Percentiles rank a stretch among this genome's conserved stretches.
phyloP scores from a whole-genome alignment of 1,140 invertebrate genomes.

The Piezodorus guildinii region DNA sequence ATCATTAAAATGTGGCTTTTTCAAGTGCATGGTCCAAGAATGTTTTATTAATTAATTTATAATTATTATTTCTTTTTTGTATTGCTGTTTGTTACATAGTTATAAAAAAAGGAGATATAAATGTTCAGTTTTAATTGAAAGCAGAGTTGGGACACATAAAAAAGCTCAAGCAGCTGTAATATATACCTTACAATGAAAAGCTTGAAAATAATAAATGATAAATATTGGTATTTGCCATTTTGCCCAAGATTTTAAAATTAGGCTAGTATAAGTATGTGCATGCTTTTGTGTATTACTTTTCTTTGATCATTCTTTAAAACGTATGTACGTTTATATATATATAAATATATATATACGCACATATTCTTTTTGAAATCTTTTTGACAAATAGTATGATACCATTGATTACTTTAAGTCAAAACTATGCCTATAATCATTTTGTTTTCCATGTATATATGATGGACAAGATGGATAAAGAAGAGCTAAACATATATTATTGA shows the following conservation, averaged over 20 bases:
- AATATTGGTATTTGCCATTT: neutral
- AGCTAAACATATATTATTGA: neutral
- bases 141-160: neutral
- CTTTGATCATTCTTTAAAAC: no score
- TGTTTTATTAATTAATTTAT: neutral
- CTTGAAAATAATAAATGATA: conserved; percentile 1
- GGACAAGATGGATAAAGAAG: no score
- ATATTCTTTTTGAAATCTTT: no score
- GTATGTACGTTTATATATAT: no score
- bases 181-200: neutral
- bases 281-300: neutral
- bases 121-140: conserved; percentile 5
- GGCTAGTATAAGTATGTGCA: neutral
- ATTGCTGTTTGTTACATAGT: neutral
- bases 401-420: no score
- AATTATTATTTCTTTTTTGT: neutral
- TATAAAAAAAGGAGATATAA: neutral
- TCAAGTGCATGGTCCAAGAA: neutral
- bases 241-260: neutral
- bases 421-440: no score
- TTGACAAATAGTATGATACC: no score
- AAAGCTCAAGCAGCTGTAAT: conserved; percentile 2
- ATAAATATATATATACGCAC: no score
- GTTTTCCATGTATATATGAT: no score
- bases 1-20: no score